Evolutionary conservation across 2,888 invertebrate genomes (phyloP).

Genomic region (Lepidocyrtoides sp.): DNA sequence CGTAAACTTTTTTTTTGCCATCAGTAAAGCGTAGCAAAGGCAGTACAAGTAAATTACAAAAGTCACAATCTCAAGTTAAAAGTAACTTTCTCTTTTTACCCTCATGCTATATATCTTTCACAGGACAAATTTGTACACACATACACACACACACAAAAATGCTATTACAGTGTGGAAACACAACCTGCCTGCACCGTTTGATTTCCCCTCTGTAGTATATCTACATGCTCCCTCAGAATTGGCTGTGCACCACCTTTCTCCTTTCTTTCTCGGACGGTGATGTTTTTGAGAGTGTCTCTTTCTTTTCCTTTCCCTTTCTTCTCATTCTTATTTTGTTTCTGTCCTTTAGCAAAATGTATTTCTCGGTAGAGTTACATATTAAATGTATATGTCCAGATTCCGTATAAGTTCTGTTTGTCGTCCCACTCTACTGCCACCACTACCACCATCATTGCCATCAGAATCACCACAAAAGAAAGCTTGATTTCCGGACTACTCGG

Average conservation of each 20-base stretch:
- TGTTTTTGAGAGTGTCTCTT: conserved; percentile 65
- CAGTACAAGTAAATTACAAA: conserved; percentile 79
- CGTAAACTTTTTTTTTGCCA: conserved; percentile 71
- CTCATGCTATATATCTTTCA: conserved; percentile 75
- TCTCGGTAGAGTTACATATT: background rate
- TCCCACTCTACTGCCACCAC: conserved; percentile 38
- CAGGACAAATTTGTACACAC: conserved; percentile 77
- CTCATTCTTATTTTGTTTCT: conserved; percentile 61
- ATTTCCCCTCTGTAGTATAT: conserved; percentile 58
- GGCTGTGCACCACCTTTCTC: conserved; percentile 46
- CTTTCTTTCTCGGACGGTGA: conserved; percentile 51
- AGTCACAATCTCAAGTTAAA: conserved; percentile 78
- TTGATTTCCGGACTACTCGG: conserved; percentile 70
- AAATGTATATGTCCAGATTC: conserved; percentile 16
- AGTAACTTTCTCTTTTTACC: conserved; percentile 79
- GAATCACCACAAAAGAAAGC: conserved; percentile 74
- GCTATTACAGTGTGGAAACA: background rate
- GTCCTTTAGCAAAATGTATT: conserved; percentile 23
- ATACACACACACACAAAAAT: conserved; percentile 15
- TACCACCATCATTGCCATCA: conserved; percentile 58
- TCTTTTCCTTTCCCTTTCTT: conserved; percentile 61
- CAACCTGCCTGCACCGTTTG: conserved; percentile 21
- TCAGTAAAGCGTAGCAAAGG: conserved; percentile 75
- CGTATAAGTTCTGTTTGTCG: conserved; percentile 20
- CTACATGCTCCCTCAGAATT: conserved; percentile 42